Conservation (phyloP, 2,113 vertebrate genomes). For the Indicator indicator region DNA sequence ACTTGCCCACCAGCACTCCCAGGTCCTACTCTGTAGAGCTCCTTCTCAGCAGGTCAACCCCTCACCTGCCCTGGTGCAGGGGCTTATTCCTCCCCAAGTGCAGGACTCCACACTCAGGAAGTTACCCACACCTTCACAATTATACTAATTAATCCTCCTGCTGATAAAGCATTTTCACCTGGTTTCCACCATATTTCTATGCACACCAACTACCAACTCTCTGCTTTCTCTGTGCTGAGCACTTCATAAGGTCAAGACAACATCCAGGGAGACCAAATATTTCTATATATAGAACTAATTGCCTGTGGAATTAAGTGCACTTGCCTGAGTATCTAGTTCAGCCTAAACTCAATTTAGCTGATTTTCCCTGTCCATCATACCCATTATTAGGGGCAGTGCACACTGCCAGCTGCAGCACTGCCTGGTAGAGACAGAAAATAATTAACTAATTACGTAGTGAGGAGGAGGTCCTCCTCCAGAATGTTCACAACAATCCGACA, state of each 20-base stretch:
- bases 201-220: neutral
- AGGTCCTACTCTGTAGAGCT: too few relatives aligned
- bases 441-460: slow-evolving; percentile 33
- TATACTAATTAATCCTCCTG: neutral
- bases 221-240: neutral
- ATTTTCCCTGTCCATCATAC: slow-evolving; percentile 38
- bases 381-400: slow-evolving; percentile 30
- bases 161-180: neutral
- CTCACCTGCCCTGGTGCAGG: too few relatives aligned
- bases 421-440: slow-evolving; percentile 17
- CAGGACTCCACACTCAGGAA: neutral
- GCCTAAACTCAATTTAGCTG: slow-evolving; percentile 55
- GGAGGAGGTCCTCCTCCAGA: neutral
- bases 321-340: slow-evolving; percentile 65
- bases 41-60: too few relatives aligned
- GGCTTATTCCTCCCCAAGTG: too few relatives aligned
- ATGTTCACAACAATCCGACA: neutral
- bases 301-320: slow-evolving; percentile 55
- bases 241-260: slow-evolving; percentile 31
- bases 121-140: neutral
- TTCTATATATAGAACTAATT: slow-evolving; percentile 66
- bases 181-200: neutral
- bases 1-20: too few relatives aligned
- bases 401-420: neutral
- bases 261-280: slow-evolving; percentile 37